A percentile compares a stretch with the other conserved stretches of the same genome.
Evolutionary conservation across 2,888 invertebrate genomes (phyloP).

Genomic region (Calliopum simillimum): DNA sequence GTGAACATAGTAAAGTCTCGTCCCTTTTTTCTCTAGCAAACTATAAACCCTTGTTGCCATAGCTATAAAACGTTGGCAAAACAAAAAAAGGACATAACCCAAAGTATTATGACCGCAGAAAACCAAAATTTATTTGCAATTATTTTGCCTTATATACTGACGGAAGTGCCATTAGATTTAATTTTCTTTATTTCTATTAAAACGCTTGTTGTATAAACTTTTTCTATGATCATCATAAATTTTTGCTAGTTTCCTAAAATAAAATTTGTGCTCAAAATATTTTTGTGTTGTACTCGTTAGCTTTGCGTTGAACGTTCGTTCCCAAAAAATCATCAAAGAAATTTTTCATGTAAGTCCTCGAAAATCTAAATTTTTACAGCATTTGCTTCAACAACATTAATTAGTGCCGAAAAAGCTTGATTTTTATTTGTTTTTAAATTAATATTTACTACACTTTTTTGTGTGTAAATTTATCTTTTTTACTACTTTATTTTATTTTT

Average conservation of each 20-base stretch:
- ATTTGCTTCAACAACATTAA: conserved; percentile 1
- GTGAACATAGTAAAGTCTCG: conserved; percentile 19
- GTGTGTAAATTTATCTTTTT: background rate
- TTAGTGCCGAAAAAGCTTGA: background rate
- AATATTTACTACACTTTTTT: background rate
- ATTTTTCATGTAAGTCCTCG: conserved; percentile 9
- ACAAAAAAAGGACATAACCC: conserved; percentile 43
- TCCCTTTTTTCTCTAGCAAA: conserved; percentile 10
- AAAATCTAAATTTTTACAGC: conserved; percentile 15
- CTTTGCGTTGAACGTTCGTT: too few species aligned
- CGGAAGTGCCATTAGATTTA: background rate
- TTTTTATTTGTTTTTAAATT: background rate
- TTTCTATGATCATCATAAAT: conserved; percentile 27
- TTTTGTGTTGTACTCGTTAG: background rate
- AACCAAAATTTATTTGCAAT: conserved; percentile 4
- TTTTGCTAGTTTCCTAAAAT: conserved; percentile 65
- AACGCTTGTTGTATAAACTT: background rate
- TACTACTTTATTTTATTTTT: background rate
- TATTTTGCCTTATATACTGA: background rate
- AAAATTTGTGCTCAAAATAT: conserved; percentile 46
- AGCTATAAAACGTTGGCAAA: conserved; percentile 49
- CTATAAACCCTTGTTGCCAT: conserved; percentile 46
- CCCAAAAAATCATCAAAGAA: background rate
- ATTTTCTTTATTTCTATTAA: background rate
- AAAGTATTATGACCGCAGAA: background rate